Conservation (phyloP, 1,140 invertebrate species). For the Ptiloglossa arizonensis region DNA sequence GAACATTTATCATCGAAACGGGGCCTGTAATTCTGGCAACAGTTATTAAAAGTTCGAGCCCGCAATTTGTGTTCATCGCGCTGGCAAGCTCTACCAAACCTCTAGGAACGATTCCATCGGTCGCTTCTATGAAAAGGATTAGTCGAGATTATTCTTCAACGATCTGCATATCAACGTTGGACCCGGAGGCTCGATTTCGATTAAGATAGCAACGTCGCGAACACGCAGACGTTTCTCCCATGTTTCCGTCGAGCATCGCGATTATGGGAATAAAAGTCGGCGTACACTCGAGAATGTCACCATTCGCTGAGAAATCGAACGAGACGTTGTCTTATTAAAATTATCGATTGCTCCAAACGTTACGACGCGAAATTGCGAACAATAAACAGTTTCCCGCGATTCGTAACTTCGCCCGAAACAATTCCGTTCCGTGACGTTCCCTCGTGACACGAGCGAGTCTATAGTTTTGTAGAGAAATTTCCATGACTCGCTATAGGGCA, state of each 20-base stretch:
- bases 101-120: not conserved
- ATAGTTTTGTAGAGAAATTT: too few relatives aligned
- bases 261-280: not conserved
- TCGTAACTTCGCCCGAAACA: not conserved
- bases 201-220: conserved; percentile 8
- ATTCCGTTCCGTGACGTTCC: not conserved
- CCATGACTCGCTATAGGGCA: too few relatives aligned
- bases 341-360: too few relatives aligned
- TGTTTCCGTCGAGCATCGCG: too few relatives aligned
- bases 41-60: conserved; percentile 31
- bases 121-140: not conserved
- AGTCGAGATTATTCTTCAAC: not conserved
- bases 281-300: not conserved
- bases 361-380: not conserved
- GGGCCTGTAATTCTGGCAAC: not conserved
- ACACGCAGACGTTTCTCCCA: too few relatives aligned
- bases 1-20: not conserved
- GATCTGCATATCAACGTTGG: not conserved
- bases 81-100: not conserved
- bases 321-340: too few relatives aligned
- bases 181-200: not conserved
- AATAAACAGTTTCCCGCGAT: not conserved
- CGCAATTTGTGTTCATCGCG: not conserved
- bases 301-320: not conserved
- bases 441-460: not conserved